Evolutionary conservation across 2,888 invertebrate genomes (phyloP).

Genomic region (Caradrina clavipalpis): DNA sequence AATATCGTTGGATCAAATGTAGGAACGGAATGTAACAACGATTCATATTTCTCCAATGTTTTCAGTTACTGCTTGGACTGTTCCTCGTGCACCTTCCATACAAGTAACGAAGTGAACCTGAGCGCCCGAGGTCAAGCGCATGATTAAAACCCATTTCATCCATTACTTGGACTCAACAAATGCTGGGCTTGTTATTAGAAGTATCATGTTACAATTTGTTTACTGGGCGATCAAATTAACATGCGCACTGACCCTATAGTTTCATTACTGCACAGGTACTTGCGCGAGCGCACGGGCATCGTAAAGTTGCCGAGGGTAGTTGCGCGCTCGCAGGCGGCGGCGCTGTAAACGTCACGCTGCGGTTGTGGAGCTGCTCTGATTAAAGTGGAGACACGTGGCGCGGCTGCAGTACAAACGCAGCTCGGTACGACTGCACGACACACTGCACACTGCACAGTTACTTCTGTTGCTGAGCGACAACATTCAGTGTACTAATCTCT

Average conservation of each 20-base stretch:
- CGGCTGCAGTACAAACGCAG: background rate
- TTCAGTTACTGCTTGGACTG: background rate
- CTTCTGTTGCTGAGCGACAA: no score
- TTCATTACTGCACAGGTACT: slow-evolving; percentile 32
- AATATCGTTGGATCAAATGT: no score
- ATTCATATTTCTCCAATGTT: background rate
- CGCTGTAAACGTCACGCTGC: slow-evolving; percentile 17
- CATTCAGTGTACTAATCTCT: no score
- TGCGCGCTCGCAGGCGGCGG: slow-evolving; percentile 1
- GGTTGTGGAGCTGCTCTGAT: no score
- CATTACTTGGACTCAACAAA: background rate
- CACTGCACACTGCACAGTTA: no score
- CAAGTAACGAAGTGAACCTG: background rate
- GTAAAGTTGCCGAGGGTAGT: slow-evolving; percentile 3
- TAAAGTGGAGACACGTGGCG: slow-evolving; percentile 26
- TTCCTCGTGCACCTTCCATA: background rate
- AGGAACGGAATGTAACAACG: no score
- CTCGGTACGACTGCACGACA: background rate
- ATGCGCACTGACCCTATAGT: slow-evolving; percentile 50
- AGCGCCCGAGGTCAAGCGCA: background rate
- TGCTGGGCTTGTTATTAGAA: slow-evolving; percentile 13
- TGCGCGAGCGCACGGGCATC: slow-evolving; percentile 17
- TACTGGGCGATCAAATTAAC: slow-evolving; percentile 48
- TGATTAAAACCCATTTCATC: slow-evolving; percentile 15
- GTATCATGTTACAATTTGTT: slow-evolving; percentile 39